phyloP scores from a whole-genome alignment of 1,140 invertebrate species.

The Drosophila ananassae region DNA sequence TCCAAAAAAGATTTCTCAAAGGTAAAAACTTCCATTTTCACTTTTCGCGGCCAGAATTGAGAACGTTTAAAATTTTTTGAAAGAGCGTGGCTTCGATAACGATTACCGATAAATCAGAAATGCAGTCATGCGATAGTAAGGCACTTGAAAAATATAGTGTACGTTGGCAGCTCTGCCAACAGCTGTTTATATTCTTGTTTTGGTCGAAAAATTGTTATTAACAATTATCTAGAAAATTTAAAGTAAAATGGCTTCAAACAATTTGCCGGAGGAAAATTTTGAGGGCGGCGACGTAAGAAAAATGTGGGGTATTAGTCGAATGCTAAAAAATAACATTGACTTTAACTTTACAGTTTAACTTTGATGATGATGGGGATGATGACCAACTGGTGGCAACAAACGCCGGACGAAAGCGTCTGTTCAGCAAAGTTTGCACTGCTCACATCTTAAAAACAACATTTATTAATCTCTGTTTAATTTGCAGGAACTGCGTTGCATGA shows the following conservation, averaged over 20 bases:
- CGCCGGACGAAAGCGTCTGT: slow-evolving; percentile 91
- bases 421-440: slow-evolving; percentile 87
- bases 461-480: not conserved
- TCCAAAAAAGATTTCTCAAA: slow-evolving; percentile 87
- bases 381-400: slow-evolving; percentile 87
- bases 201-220: not conserved
- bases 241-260: slow-evolving; percentile 57
- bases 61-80: slow-evolving; percentile 56
- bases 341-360: slow-evolving; percentile 26
- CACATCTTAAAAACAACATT: too few species aligned
- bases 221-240: slow-evolving; percentile 6
- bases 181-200: slow-evolving; percentile 8
- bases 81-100: slow-evolving; percentile 30
- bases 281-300: slow-evolving; percentile 63
- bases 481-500: slow-evolving; percentile 97
- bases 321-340: not conserved
- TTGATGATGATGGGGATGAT: slow-evolving; percentile 88
- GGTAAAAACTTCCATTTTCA: slow-evolving; percentile 85
- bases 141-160: not conserved
- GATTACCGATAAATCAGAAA: not conserved
- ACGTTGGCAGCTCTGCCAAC: slow-evolving; percentile 1
- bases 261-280: slow-evolving; percentile 65
- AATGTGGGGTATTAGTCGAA: not conserved
- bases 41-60: not conserved
- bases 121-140: not conserved